A percentile compares a stretch with the other conserved stretches of the same genome.
Evolutionary conservation across 2,797 vertebrate species (phyloP).

Genomic region (Mionectes olivaceus): DNA sequence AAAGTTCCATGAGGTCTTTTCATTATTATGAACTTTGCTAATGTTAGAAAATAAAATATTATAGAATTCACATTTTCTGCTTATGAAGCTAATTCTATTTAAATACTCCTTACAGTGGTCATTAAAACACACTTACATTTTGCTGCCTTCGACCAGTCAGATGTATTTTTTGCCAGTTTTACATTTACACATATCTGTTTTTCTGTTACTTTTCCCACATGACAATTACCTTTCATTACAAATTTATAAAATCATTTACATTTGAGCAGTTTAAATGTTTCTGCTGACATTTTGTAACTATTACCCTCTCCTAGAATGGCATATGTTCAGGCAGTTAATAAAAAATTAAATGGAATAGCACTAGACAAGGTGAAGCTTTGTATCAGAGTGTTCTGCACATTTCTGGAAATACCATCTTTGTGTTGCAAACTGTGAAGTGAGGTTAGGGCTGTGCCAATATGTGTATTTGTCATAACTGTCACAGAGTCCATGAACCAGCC

Average conservation of each 20-base stretch:
- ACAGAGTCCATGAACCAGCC: constrained; percentile 82
- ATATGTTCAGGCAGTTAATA: constrained; percentile 92
- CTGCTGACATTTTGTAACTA: constrained; percentile 96
- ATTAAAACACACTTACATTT: constrained; percentile 82
- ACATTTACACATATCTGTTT: constrained; percentile 82
- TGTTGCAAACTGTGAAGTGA: constrained; percentile 82
- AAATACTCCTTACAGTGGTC: constrained; percentile 81
- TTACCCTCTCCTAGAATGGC: constrained; percentile 93
- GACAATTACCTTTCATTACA: constrained; percentile 97
- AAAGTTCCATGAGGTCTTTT: constrained; percentile 80
- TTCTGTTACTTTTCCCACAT: constrained; percentile 85
- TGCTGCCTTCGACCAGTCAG: constrained; percentile 75
- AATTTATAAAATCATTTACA: constrained; percentile 95
- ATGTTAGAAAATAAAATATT: constrained; percentile 86
- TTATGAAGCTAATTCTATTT: constrained; percentile 81
- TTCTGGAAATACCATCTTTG: constrained; percentile 85
- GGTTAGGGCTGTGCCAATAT: constrained; percentile 81
- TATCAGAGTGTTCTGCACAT: constrained; percentile 78
- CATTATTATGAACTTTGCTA: constrained; percentile 81
- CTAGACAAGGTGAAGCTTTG: constrained; percentile 83
- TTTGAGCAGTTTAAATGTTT: constrained; percentile 92
- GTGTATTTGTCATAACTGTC: constrained; percentile 86
- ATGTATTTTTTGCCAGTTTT: constrained; percentile 76
- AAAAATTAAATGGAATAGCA: constrained; percentile 89
- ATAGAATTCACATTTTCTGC: constrained; percentile 82